Conservation (phyloP, 2,113 vertebrate species). For the Hypocryptadius cinnamomeus region DNA sequence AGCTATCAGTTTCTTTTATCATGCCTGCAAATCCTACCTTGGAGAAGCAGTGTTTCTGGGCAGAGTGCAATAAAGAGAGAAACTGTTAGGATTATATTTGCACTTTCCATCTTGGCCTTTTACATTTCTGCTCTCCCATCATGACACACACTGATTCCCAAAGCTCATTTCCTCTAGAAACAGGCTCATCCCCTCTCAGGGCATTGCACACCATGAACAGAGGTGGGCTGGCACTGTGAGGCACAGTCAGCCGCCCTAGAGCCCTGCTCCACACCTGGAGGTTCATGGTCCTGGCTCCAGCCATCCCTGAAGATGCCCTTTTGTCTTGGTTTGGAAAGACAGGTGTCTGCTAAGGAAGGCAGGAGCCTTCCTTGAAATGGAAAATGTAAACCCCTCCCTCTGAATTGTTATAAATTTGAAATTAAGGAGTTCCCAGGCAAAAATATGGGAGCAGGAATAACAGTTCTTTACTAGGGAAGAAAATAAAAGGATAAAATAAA, state of each 20-base stretch:
- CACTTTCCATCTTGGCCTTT: not conserved
- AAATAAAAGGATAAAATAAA: too few species aligned
- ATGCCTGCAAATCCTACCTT: not conserved
- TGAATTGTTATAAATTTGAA: too few species aligned
- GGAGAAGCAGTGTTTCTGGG: not conserved
- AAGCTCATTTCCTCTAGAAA: not conserved
- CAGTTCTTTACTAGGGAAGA: too few species aligned
- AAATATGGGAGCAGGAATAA: too few species aligned
- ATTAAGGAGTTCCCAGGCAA: too few species aligned
- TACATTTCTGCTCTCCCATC: not conserved
- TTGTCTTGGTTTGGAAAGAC: too few species aligned
- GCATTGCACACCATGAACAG: not conserved
- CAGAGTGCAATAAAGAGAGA: not conserved
- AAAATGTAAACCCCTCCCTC: too few species aligned
- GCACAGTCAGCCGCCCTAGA: not conserved
- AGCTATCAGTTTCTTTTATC: not conserved
- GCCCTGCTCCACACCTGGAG: accelerated
- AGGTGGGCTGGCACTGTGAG: not conserved
- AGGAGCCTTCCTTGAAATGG: too few species aligned
- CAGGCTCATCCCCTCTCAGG: not conserved
- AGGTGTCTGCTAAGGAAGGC: too few species aligned
- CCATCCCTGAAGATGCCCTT: not conserved
- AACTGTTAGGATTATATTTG: not conserved
- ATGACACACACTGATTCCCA: not conserved
- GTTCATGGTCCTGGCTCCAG: not conserved